Evolutionary conservation across 2,888 invertebrate genomes (phyloP).

Genomic region (Lasioglossum pauxillum): DNA sequence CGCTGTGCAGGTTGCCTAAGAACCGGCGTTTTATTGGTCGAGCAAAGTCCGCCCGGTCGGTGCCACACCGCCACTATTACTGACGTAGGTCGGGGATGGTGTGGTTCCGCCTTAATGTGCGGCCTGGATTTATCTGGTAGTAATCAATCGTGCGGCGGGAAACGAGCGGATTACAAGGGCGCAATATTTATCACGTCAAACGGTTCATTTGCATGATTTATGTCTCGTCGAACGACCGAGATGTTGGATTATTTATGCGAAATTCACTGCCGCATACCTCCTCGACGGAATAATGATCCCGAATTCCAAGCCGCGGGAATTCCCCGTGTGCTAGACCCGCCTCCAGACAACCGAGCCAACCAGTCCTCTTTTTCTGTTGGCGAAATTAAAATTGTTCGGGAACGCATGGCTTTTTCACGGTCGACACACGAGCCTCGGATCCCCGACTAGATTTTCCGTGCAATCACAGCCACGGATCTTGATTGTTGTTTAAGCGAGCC

Average conservation of each 20-base stretch:
- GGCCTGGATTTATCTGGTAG: conserved; percentile 82
- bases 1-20: conserved; percentile 76
- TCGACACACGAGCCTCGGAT: background rate
- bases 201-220: conserved; percentile 83
- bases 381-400: conserved; percentile 29
- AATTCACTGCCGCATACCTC: conserved; percentile 59
- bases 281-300: conserved; percentile 51
- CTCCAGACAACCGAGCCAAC: background rate
- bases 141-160: conserved; percentile 80
- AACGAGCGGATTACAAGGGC: conserved; percentile 75
- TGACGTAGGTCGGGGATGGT: conserved; percentile 51
- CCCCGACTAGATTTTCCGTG: background rate
- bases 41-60: conserved; percentile 72
- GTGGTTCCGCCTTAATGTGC: conserved; percentile 79
- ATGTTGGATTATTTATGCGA: conserved; percentile 75
- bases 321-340: conserved; percentile 35
- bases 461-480: too few relatives aligned
- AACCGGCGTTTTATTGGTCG: conserved; percentile 80
- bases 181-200: conserved; percentile 83
- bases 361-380: background rate
- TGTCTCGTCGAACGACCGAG: conserved; percentile 76
- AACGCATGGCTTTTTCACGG: background rate
- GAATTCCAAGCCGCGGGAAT: conserved; percentile 63
- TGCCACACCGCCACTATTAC: conserved; percentile 31
- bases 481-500: too few relatives aligned